Percentiles rank a stretch among this genome's conserved stretches.
phyloP scores from a whole-genome alignment of 2,113 vertebrate species.

The Amazona guildingii region DNA sequence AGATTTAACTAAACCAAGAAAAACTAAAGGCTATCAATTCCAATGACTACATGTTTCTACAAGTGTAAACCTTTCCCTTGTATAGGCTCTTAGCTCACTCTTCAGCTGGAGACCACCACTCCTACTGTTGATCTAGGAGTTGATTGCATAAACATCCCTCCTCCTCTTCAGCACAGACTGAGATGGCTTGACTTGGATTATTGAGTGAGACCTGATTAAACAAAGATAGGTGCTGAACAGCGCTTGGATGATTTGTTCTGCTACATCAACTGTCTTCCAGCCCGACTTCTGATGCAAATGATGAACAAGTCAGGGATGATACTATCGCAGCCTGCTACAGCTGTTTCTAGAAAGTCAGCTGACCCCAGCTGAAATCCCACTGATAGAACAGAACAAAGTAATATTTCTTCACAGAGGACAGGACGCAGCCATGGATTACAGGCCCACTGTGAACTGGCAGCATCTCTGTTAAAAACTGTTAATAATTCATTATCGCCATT shows the following conservation, averaged over 20 bases:
- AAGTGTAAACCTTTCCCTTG: neutral
- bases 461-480: neutral
- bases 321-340: neutral
- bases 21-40: neutral
- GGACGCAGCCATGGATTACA: neutral
- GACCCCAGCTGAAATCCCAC: neutral
- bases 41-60: neutral
- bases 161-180: neutral
- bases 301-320: neutral
- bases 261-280: neutral
- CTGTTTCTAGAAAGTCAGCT: neutral
- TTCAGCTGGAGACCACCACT: neutral
- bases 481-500: constrained; percentile 49
- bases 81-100: neutral
- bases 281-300: neutral
- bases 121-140: neutral
- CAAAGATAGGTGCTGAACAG: neutral
- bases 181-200: neutral
- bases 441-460: neutral
- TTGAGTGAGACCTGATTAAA: neutral
- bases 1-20: neutral
- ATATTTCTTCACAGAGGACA: neutral
- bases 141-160: neutral
- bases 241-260: neutral
- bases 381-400: neutral